phyloP scores from a whole-genome alignment of 2,797 vertebrate genomes.

The Strix occidentalis region DNA sequence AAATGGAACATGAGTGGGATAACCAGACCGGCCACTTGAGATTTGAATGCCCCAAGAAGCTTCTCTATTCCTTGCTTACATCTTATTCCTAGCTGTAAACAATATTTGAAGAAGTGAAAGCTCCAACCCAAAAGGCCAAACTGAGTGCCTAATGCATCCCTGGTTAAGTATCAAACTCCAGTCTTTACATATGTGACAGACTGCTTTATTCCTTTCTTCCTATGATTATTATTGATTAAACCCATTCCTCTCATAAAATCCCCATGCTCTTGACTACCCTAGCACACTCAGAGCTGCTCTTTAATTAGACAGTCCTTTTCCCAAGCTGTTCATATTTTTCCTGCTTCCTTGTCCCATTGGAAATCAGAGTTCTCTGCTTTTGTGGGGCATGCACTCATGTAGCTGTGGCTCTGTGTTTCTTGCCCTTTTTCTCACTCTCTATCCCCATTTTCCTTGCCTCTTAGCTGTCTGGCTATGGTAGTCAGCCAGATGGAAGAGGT shows the following conservation, averaged over 20 bases:
- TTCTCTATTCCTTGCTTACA: background rate
- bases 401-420: background rate
- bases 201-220: background rate
- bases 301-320: background rate
- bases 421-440: fast-evolving
- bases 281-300: background rate
- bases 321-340: background rate
- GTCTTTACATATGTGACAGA: background rate
- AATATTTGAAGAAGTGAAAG: background rate
- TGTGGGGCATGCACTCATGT: background rate
- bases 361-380: background rate
- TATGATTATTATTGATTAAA: background rate
- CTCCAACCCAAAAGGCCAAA: background rate
- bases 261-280: background rate
- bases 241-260: background rate
- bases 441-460: background rate
- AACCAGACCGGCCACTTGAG: background rate
- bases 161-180: background rate
- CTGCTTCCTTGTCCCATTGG: background rate
- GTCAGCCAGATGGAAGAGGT: background rate
- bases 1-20: background rate
- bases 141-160: background rate
- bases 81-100: background rate
- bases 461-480: background rate
- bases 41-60: background rate